Conservation (phyloP, 2,797 vertebrate species). For the Potorous gilbertii region DNA sequence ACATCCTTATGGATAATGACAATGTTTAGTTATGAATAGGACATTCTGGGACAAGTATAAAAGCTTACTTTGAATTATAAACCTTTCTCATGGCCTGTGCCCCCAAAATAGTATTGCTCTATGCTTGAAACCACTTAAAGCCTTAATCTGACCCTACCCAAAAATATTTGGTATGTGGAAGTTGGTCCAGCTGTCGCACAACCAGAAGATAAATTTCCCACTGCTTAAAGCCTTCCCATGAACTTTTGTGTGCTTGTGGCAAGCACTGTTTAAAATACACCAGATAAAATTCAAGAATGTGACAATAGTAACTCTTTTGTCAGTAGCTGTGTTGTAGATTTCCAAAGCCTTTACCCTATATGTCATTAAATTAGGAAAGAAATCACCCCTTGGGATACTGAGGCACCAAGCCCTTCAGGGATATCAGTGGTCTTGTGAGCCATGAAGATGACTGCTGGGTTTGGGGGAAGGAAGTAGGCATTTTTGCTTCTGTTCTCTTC, state of each 20-base stretch:
- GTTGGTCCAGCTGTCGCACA: constrained; percentile 49
- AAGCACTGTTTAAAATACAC: constrained; percentile 60
- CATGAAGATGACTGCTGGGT: not conserved
- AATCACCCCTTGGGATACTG: not conserved
- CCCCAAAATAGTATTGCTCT: constrained; percentile 68
- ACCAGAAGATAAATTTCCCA: constrained; percentile 64
- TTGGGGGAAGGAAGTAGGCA: not conserved
- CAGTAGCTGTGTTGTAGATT: constrained; percentile 28
- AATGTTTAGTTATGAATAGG: constrained; percentile 21
- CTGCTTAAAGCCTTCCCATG: constrained; percentile 61
- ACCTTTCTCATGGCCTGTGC: constrained; percentile 77
- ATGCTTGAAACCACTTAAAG: constrained; percentile 60
- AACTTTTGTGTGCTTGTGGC: constrained; percentile 18
- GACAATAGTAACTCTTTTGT: constrained; percentile 47
- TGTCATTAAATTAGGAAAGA: not conserved
- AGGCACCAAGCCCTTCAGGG: not conserved
- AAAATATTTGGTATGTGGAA: constrained; percentile 67
- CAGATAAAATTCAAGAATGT: constrained; percentile 49
- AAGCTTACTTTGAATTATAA: constrained; percentile 31
- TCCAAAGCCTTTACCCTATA: constrained; percentile 6
- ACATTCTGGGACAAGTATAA: constrained; percentile 45
- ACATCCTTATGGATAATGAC: constrained; percentile 20
- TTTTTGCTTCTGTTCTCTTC: not conserved
- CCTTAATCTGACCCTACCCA: constrained; percentile 64
- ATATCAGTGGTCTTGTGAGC: not conserved